Evolutionary conservation across 1,140 invertebrate species (phyloP).

Genomic region (Pseudomyrmex gracilis): DNA sequence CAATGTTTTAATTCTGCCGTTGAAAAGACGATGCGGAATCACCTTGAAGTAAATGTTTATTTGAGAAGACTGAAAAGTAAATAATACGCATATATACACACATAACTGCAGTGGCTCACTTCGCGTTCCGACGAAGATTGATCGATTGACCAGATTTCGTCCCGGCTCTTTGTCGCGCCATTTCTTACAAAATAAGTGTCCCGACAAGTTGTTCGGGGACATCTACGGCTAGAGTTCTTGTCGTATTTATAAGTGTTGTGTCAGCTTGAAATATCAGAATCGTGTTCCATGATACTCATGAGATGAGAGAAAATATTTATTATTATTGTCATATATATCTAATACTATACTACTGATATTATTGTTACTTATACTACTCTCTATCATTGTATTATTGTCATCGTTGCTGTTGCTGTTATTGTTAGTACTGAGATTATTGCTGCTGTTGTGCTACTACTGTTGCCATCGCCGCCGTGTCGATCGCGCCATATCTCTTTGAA

Average conservation of each 20-base stretch:
- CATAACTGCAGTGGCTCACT: too few species aligned
- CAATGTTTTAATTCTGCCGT: too few species aligned
- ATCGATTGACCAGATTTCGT: background rate
- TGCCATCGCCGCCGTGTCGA: conserved; percentile 65
- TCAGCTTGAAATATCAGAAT: conserved; percentile 7
- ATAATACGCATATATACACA: too few species aligned
- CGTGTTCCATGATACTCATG: conserved; percentile 1
- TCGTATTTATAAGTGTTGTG: conserved; percentile 1
- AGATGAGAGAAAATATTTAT: too few species aligned
- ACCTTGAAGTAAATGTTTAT: too few species aligned
- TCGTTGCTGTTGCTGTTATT: conserved; percentile 73
- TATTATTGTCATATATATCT: conserved; percentile 28
- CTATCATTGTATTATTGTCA: conserved; percentile 62
- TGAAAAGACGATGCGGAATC: too few species aligned
- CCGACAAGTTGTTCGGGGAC: background rate
- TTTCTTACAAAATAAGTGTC: conserved; percentile 4
- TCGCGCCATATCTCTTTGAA: conserved; percentile 7
- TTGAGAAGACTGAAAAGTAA: too few species aligned
- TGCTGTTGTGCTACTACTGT: conserved; percentile 68
- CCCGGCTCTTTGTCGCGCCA: background rate
- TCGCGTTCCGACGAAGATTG: too few species aligned
- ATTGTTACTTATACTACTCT: conserved; percentile 45
- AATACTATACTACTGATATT: conserved; percentile 38
- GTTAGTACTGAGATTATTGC: conserved; percentile 69
- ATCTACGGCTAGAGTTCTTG: background rate